These are phyloP conservation scores for Tilapia sparmanii DNA, from an alignment of 2,113 vertebrate genomes.

Conservation along the genomic window DNA sequence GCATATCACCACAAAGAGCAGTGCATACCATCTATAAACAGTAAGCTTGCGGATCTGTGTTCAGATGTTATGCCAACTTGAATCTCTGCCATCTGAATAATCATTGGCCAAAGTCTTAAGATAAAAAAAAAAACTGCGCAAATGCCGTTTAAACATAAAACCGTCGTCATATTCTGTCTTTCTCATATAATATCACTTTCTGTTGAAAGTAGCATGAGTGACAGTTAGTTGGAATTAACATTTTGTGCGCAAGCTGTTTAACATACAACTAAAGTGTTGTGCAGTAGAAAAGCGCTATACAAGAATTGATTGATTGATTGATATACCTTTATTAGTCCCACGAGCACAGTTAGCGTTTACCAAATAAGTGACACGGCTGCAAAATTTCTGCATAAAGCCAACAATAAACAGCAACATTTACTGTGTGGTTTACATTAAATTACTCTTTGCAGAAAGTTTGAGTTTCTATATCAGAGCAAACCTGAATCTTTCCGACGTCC, in stretches of 20 bases:
- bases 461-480: background rate
- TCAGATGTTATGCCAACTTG: background rate
- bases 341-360: background rate
- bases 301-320: too few species aligned
- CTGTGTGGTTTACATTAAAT: slow-evolving; percentile 41
- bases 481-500: background rate
- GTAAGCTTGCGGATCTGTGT: background rate
- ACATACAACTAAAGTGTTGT: background rate
- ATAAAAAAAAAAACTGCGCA: background rate
- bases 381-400: slow-evolving; percentile 56
- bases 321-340: too few species aligned
- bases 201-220: background rate
- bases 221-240: background rate
- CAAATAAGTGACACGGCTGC: slow-evolving; percentile 47
- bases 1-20: background rate
- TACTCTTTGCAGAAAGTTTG: background rate
- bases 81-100: background rate
- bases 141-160: background rate
- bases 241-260: background rate
- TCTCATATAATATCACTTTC: background rate
- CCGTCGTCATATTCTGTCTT: background rate
- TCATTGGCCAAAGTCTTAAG: background rate
- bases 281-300: background rate
- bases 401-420: slow-evolving; percentile 69
- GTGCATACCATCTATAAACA: background rate